Base-by-base conservation (phyloP, 2,113 vertebrate genomes). In the Callaeas wilsoni region DNA sequence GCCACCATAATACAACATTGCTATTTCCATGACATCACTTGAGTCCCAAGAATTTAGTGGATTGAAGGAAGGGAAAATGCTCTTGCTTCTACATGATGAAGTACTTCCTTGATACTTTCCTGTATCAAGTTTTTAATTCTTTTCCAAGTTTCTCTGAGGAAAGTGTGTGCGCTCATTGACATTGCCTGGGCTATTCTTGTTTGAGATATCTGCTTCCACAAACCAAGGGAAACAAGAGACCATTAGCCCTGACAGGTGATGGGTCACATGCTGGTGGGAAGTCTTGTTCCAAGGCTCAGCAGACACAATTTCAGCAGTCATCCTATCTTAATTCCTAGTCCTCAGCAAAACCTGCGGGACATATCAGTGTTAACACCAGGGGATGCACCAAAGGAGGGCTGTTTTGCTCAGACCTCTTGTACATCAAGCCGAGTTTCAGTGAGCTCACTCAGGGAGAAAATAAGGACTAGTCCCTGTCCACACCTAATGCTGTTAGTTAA, bases 1-100 rank as follows among this genome's bases (percentile, higher is more conserved):
- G 4, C 6, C 33, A 69, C 5, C 0, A 2, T 21, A 56, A 32
- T 13, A 5, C 10, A 64, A 6, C 2, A 7, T 35, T 67, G 4
- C 2, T 53, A n/a, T 41, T 76, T 6, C 25, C 15, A 42, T 46
- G 2, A 46, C 12, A 44, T 20, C 18, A 46, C 41, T 49, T 57
- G 25, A 65, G 44, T 39, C 14, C 21, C 12, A 87, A 63, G 8
- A 5, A 32, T 63, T 80, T 86, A 63, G 55, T 33, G 6, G 15
- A 83, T 41, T 3, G 7, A 71, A 87, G 12, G 52, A 67, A 63
- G 8, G 3, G 16, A 86, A 87, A 80, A 64, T 46, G 41, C 8
- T 44, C 27, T 57, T 52, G 10, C 17, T 69, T 56, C 18, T 86
- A 75, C 41, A 59, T 10, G 42, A 69, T 42, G 33, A 39, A 69